Conservation (phyloP, 2,888 invertebrate genomes). For the Amblyteles armatorius region DNA sequence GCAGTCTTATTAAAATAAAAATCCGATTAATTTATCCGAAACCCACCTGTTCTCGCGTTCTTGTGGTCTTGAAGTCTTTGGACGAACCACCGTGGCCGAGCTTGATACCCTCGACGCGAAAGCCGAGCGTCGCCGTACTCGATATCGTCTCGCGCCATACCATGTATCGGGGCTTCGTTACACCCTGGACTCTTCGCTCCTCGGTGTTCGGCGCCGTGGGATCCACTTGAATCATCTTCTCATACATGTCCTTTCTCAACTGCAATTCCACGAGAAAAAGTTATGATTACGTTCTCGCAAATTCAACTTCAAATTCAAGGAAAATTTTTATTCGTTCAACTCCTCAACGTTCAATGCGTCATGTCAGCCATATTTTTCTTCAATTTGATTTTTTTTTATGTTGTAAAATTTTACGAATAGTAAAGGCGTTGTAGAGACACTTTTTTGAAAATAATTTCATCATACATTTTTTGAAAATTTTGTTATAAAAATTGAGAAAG, state of each 20-base stretch:
- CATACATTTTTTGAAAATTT: background rate
- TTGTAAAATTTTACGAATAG: too few species aligned
- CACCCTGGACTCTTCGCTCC: constrained; percentile 95
- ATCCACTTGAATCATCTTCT: constrained; percentile 98
- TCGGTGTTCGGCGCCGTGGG: constrained; percentile 95
- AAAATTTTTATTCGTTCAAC: background rate
- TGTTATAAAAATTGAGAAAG: too few species aligned
- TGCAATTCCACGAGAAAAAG: constrained; percentile 56
- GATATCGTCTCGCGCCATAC: constrained; percentile 98
- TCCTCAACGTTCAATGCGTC: too few species aligned
- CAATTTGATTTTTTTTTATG: too few species aligned
- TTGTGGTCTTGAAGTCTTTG: constrained; percentile 98
- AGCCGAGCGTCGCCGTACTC: constrained; percentile 98
- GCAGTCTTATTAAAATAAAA: background rate
- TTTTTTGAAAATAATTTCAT: background rate
- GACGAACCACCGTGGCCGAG: constrained; percentile 95
- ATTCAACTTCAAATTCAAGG: background rate
- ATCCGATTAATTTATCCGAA: background rate
- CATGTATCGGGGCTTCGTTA: constrained; percentile 98
- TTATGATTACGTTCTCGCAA: background rate
- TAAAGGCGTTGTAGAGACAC: background rate
- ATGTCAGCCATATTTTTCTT: too few species aligned
- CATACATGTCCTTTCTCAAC: constrained; percentile 94
- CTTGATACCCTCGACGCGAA: constrained; percentile 97
- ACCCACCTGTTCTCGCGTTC: constrained; percentile 90